phyloP scores from a whole-genome alignment of 2,888 invertebrate species.

The Ferrisia virgata region DNA sequence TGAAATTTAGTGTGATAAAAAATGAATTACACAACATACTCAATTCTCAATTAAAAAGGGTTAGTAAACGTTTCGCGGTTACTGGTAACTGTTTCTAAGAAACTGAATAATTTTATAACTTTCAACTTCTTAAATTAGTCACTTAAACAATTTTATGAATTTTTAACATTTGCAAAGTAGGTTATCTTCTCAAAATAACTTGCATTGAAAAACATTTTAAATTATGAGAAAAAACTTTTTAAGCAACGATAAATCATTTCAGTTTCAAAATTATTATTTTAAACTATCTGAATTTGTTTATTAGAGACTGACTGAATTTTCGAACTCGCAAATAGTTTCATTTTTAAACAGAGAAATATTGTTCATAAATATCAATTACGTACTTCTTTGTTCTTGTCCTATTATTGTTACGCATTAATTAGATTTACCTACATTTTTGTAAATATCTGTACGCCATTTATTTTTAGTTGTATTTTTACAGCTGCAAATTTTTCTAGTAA shows the following conservation, averaged over 20 bases:
- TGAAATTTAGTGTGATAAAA: constrained; percentile 94
- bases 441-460: too few species aligned
- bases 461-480: too few species aligned
- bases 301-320: background rate
- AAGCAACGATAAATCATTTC: background rate
- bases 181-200: background rate
- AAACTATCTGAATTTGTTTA: background rate
- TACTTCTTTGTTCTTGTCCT: too few species aligned
- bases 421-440: too few species aligned
- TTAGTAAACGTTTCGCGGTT: constrained; percentile 58
- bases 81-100: background rate
- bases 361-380: too few species aligned
- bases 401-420: too few species aligned
- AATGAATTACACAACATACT: constrained; percentile 97
- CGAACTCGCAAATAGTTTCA: background rate
- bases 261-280: background rate
- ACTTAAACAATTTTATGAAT: background rate
- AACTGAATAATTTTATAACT: background rate
- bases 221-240: too few species aligned
- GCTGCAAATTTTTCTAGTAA: too few species aligned
- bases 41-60: constrained; percentile 94
- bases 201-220: too few species aligned
- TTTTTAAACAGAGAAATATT: background rate
- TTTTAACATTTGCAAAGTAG: background rate
- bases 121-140: background rate